phyloP scores from a whole-genome alignment of 2,888 invertebrate species.

The Epiblema foenella region DNA sequence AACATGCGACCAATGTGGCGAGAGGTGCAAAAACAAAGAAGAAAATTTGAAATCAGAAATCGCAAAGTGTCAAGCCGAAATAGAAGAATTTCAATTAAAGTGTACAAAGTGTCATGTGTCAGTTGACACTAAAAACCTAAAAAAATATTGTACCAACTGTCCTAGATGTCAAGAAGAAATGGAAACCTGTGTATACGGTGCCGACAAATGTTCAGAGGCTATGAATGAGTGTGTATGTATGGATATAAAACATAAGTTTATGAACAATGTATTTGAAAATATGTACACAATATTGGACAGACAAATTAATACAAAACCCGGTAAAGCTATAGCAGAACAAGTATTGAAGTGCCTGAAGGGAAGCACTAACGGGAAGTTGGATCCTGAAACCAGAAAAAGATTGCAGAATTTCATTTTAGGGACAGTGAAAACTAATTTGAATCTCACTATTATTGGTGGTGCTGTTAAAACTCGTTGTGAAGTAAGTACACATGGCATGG shows the following conservation, averaged over 20 bases:
- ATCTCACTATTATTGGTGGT: constrained; percentile 75
- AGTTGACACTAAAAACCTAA: constrained; percentile 66
- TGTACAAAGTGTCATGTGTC: constrained; percentile 68
- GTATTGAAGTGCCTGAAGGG: constrained; percentile 63
- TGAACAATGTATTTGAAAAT: constrained; percentile 77
- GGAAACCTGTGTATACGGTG: constrained; percentile 58
- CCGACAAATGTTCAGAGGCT: constrained; percentile 57
- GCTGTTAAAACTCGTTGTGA: constrained; percentile 80
- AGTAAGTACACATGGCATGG: constrained; percentile 52
- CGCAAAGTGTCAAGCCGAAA: constrained; percentile 58
- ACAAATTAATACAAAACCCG: constrained; percentile 60
- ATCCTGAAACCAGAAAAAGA: constrained; percentile 58
- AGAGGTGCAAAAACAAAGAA: constrained; percentile 66
- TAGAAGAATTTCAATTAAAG: constrained; percentile 55
- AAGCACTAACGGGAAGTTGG: constrained; percentile 74
- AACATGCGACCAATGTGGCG: constrained; percentile 62
- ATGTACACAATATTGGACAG: constrained; percentile 74
- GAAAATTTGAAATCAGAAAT: constrained; percentile 60
- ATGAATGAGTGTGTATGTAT: constrained; percentile 69
- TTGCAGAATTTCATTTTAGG: constrained; percentile 71
- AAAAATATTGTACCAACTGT: constrained; percentile 70
- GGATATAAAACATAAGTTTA: constrained; percentile 67
- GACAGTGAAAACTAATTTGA: constrained; percentile 71
- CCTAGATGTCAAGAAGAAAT: constrained; percentile 65
- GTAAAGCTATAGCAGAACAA: constrained; percentile 67